These are phyloP conservation scores for Rhamphomyia laevipes DNA, from an alignment of 2,888 invertebrate genomes.

Conservation along the genomic window DNA sequence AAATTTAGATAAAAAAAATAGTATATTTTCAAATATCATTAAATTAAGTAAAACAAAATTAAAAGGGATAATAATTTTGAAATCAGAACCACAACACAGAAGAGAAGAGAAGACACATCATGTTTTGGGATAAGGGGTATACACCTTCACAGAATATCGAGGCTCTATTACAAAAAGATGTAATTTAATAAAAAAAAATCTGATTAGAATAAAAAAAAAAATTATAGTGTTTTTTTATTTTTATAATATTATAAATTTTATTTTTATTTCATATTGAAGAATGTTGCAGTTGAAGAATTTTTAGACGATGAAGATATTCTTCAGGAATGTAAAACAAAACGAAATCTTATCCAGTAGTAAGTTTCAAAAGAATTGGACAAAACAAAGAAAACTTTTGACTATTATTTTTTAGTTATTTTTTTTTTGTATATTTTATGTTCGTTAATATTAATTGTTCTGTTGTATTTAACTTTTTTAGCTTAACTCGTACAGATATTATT, in stretches of 20 bases:
- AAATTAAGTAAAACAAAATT: too few species aligned
- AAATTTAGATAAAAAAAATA: neutral
- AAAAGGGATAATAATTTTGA: too few species aligned
- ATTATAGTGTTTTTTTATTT: slow-evolving; percentile 1
- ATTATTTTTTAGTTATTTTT: neutral
- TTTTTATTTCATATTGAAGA: slow-evolving; percentile 41
- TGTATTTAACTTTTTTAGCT: slow-evolving; percentile 42
- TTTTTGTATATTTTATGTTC: neutral
- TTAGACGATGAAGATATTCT: slow-evolving; percentile 92
- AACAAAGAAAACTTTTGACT: neutral
- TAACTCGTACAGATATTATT: slow-evolving; percentile 73
- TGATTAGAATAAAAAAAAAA: neutral
- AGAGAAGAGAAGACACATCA: slow-evolving; percentile 13
- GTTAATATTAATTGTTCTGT: neutral
- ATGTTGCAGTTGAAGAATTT: slow-evolving; percentile 78
- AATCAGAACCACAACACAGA: neutral
- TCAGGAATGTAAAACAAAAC: slow-evolving; percentile 90
- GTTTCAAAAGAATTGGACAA: slow-evolving; percentile 32
- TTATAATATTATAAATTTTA: slow-evolving; percentile 21
- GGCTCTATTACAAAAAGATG: slow-evolving; percentile 36
- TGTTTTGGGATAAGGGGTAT: slow-evolving; percentile 39
- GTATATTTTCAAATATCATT: neutral
- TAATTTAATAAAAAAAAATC: slow-evolving; percentile 16
- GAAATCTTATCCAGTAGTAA: slow-evolving; percentile 85
- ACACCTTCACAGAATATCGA: slow-evolving; percentile 37